A percentile compares a stretch with the other conserved stretches of the same genome.
phyloP scores from a whole-genome alignment of 1,140 invertebrate species.

The Penaeus indicus region DNA sequence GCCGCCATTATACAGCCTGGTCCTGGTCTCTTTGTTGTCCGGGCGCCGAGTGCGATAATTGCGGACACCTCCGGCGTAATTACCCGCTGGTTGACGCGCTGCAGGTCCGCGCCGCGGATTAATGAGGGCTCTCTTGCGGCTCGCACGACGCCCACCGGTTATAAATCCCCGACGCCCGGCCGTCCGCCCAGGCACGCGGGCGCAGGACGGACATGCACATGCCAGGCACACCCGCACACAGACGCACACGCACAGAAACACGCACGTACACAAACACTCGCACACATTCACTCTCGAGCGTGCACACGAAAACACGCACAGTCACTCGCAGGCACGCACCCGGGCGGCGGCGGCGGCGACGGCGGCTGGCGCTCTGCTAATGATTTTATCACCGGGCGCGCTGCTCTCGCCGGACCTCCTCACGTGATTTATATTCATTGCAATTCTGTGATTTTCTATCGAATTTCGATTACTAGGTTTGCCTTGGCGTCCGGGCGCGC shows the following conservation, averaged over 20 bases:
- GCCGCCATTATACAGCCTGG: slow-evolving; percentile 17
- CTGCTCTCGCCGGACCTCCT: slow-evolving; percentile 28
- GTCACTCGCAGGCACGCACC: no score
- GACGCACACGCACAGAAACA: no score
- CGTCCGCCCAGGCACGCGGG: slow-evolving; percentile 5
- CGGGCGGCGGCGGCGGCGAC: background rate
- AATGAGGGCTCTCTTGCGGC: slow-evolving; percentile 20
- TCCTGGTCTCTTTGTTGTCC: slow-evolving; percentile 26
- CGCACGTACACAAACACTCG: no score
- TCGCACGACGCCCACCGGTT: no score
- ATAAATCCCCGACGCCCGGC: no score
- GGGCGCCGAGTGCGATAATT: slow-evolving; percentile 38
- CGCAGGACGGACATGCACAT: background rate
- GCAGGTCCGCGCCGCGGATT: slow-evolving; percentile 24
- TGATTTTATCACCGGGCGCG: slow-evolving; percentile 48
- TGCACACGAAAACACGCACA: no score
- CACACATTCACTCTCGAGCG: no score
- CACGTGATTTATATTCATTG: slow-evolving; percentile 47
- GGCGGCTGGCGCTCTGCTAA: slow-evolving; percentile 2
- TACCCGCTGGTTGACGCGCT: slow-evolving; percentile 14
- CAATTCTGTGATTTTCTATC: slow-evolving; percentile 57
- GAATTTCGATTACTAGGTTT: slow-evolving; percentile 49
- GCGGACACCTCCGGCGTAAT: slow-evolving; percentile 45
- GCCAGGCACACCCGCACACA: no score
- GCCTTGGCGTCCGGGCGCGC: background rate